Base-by-base conservation (phyloP, 2,888 invertebrate genomes). In the Heliconius hortense region DNA sequence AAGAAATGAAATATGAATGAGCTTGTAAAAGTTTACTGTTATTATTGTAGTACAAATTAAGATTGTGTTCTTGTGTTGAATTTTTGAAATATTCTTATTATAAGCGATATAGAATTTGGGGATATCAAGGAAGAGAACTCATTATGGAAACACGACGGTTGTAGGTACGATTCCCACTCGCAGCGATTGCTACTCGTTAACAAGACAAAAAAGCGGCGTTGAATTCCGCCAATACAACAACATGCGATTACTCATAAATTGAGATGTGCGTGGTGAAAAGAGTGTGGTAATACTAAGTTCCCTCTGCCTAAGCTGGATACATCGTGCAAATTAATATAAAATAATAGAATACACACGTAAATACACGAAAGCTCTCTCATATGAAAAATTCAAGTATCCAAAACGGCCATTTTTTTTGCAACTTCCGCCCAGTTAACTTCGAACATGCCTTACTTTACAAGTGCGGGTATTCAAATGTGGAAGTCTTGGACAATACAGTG, bases 31-130 rank as follows among this genome's bases (percentile, higher is more conserved):
- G 76, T 80, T 79, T 79, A 82, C 79, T 80, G 81, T 82, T 82
- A 82, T 81, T 77, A 82, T 81, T 77, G 77, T 78, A 80, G 77
- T 77, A 80, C 80, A 77, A 78, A 79, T 82, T 80, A 81, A 81
- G 79, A 79, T 77, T 77, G 60, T 59, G 59, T 24, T 75, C 72
- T 75, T 72, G 67, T 72, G 48, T 43, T 67, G 24, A 48, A 72
- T 35, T 67, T 72, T 75, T 67, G 8, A 64, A 59, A 35, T 24
- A 31, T 2, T 31, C 35, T 31, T 26, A 66, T n/a, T 64, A 31
- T 67, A 18, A 21, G 8, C 4, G 31, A 31, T 31, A 31, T 31
- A 31, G 8, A 21, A 35, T 69, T 62, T 63, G 67, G 31, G 31
- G n/a, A 15, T 24, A 39, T 39, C 11, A n/a, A 39, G 13, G 35